Evolutionary conservation across 2,888 invertebrate genomes (phyloP).

Genomic region (Crocallis elinguaria): DNA sequence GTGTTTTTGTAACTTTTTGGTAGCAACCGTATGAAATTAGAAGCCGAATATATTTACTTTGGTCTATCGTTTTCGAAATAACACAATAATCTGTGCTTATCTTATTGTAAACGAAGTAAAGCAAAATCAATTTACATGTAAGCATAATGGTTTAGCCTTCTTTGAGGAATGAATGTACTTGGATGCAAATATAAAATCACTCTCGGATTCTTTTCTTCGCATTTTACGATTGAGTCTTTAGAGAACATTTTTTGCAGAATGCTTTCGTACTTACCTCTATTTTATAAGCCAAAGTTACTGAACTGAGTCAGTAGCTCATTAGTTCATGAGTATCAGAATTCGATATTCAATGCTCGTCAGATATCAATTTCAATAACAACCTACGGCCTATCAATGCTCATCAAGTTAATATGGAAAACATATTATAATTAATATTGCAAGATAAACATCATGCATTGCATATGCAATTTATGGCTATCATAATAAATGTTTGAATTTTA

Average conservation of each 20-base stretch:
- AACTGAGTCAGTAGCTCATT: too few relatives aligned
- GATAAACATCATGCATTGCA: too few relatives aligned
- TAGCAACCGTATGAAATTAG: slow-evolving; percentile 19
- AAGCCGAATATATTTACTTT: slow-evolving; percentile 12
- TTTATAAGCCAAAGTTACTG: too few relatives aligned
- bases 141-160: background rate
- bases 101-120: background rate
- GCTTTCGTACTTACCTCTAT: background rate
- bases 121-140: background rate
- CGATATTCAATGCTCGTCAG: too few relatives aligned
- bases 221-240: background rate
- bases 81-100: background rate
- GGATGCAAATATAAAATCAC: background rate
- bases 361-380: too few relatives aligned
- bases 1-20: slow-evolving; percentile 23
- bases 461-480: too few relatives aligned
- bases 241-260: background rate
- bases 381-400: too few relatives aligned
- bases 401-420: too few relatives aligned
- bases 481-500: too few relatives aligned
- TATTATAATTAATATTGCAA: too few relatives aligned
- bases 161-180: background rate
- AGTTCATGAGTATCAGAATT: too few relatives aligned
- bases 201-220: background rate
- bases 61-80: slow-evolving; percentile 22